Base-by-base conservation (phyloP, 64 coral and sea anemone genomes). In the Astreopora myriophthalma region DNA sequence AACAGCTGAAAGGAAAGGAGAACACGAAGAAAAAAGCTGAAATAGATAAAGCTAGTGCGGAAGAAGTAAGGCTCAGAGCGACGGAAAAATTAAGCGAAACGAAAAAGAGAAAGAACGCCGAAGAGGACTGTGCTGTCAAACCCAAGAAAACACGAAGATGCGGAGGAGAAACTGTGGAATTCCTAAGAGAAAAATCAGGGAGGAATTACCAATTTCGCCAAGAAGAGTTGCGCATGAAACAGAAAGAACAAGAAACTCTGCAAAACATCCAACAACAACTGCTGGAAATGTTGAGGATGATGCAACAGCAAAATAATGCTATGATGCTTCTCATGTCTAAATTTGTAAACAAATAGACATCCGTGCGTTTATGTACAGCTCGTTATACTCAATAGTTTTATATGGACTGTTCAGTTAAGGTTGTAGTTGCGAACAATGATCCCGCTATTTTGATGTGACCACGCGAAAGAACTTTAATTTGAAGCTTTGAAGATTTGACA, bases 71-170 rank as follows among this genome's bases (percentile, higher is more conserved):
- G 42, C 65, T 87, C 42, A 57, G 38, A 25, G 84, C 35, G 11
- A 86, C 35, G 48, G 84, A 86, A 71, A 86, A 72, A 71, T n/a
- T 86, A 29, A 42, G 64, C 42, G 34, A 86, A 63, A 86, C 29
- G 49, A 55, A 63, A 70, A 86, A 69, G 25, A 32, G 67, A 70
- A 30, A 70, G 3, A 33, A 70, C 55, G 24, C 51, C 64, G 62
- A 44, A 86, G 67, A 38, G 31, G 26, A 20, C 51, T 55, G 35
- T 65, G 2, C 84, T 86, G 37, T 27, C 36, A 44, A 71, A 28
- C 55, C 30, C 12, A 86, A 86, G 38, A 86, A 71, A 86, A 33
- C 84, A 69, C 28, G 83, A 44, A 63, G 84, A 68, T 71, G 84
- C n/a, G 64, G 84, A 10, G 58, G 51, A 62, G 84, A 71, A 26